Percentiles rank a stretch among this genome's conserved stretches.
Conservation (phyloP, 1,140 invertebrate genomes). For the Eueides isabella region DNA sequence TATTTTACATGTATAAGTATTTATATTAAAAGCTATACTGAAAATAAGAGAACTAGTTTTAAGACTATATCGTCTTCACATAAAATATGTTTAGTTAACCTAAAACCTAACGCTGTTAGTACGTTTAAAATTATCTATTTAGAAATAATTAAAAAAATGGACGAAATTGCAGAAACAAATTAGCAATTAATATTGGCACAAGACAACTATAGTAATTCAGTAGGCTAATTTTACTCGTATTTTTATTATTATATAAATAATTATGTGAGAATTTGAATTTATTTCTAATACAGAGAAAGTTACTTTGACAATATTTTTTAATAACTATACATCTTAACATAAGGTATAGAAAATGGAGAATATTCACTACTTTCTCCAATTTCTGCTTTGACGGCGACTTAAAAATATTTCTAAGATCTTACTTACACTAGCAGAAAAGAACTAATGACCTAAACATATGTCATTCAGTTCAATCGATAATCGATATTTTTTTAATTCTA, state of each 20-base stretch:
- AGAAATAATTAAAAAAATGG: constrained; percentile 4
- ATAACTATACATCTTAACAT: neutral
- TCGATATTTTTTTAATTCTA: neutral
- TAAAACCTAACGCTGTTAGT: neutral
- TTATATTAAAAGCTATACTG: neutral
- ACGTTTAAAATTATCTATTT: constrained; percentile 9
- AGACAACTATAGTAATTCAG: constrained; percentile 47
- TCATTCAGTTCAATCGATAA: neutral
- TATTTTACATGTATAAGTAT: neutral
- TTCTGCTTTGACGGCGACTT: neutral
- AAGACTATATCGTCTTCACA: neutral
- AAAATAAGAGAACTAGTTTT: neutral
- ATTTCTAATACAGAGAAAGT: constrained; percentile 16
- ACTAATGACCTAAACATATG: neutral
- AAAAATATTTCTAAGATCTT: neutral
- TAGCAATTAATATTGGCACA: constrained; percentile 63
- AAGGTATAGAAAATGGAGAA: neutral
- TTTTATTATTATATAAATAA: neutral
- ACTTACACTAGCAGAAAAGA: neutral
- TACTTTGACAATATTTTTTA: constrained; percentile 15
- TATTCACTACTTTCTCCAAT: neutral
- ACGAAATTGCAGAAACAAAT: constrained; percentile 36
- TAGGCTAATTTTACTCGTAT: constrained; percentile 18
- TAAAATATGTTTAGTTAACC: neutral
- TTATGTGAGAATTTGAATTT: neutral